phyloP scores from a whole-genome alignment of 2,888 invertebrate species.

The Aspidapion aeneum region DNA sequence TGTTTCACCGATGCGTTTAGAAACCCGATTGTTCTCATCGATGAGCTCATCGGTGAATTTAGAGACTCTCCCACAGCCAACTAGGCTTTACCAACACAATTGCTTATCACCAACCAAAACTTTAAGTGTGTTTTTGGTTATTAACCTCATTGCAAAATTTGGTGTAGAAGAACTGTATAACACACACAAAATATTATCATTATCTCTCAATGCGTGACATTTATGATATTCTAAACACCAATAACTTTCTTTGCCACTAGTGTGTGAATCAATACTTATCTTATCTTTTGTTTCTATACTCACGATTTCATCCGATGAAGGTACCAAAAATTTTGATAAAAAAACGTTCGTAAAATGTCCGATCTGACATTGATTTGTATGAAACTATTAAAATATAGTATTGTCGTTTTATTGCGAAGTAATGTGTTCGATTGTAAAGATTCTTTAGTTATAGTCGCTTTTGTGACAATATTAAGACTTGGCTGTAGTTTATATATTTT shows the following conservation, averaged over 20 bases:
- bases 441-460: no score
- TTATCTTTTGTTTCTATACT: constrained; percentile 19
- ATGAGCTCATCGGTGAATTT: no score
- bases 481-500: no score
- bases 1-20: no score
- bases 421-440: no score
- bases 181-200: constrained; percentile 67
- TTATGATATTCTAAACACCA: constrained; percentile 87
- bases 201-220: constrained; percentile 69
- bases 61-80: no score
- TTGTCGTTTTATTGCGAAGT: no score
- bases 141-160: constrained; percentile 69
- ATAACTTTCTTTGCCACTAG: constrained; percentile 61
- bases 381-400: no score
- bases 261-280: constrained; percentile 31
- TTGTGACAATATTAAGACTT: no score
- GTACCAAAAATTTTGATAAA: constrained; percentile 55
- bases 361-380: no score
- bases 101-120: constrained; percentile 63
- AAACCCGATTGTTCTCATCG: no score
- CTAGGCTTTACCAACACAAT: constrained; percentile 65
- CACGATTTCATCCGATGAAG: constrained; percentile 25
- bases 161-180: constrained; percentile 72
- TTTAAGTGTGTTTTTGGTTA: constrained; percentile 63
- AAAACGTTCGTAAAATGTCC: constrained; percentile 74